These are phyloP conservation scores for Hemaris fuciformis DNA, from an alignment of 2,888 invertebrate genomes.

Conservation along the genomic window DNA sequence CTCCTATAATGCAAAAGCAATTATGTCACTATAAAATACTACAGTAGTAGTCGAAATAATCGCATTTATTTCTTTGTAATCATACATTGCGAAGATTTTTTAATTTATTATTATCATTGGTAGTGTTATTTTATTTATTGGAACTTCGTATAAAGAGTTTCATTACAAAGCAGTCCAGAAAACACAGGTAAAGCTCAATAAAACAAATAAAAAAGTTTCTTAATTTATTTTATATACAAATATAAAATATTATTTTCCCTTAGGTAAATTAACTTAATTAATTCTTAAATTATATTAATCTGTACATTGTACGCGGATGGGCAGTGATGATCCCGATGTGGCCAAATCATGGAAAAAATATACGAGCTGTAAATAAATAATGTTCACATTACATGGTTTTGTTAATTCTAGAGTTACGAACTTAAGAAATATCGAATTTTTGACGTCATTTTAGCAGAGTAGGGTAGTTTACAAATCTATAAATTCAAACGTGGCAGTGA, in stretches of 20 bases:
- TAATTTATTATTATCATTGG: too few species aligned
- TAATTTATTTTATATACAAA: constrained; percentile 75
- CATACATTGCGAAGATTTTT: too few species aligned
- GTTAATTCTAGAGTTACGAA: neutral
- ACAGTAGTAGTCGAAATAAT: too few species aligned
- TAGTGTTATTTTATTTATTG: too few species aligned
- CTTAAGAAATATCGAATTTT: neutral
- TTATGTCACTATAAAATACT: too few species aligned
- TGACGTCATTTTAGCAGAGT: neutral
- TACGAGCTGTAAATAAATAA: constrained; percentile 4
- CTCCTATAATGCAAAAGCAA: too few species aligned
- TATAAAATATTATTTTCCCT: constrained; percentile 60
- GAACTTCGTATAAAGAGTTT: too few species aligned
- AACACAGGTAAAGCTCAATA: constrained; percentile 22
- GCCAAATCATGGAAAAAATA: neutral
- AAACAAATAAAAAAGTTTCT: constrained; percentile 40
- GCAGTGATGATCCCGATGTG: constrained; percentile 57
- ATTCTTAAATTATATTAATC: constrained; percentile 59
- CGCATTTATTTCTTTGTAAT: too few species aligned
- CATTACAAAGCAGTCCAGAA: neutral
- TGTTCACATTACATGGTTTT: neutral
- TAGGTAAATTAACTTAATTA: constrained; percentile 68
- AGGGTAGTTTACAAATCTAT: neutral
- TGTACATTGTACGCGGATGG: constrained; percentile 68
- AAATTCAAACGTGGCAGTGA: neutral